Percentiles rank a stretch among this genome's conserved stretches.
phyloP scores from a whole-genome alignment of 2,888 invertebrate species.

The Cotesia congregata region DNA sequence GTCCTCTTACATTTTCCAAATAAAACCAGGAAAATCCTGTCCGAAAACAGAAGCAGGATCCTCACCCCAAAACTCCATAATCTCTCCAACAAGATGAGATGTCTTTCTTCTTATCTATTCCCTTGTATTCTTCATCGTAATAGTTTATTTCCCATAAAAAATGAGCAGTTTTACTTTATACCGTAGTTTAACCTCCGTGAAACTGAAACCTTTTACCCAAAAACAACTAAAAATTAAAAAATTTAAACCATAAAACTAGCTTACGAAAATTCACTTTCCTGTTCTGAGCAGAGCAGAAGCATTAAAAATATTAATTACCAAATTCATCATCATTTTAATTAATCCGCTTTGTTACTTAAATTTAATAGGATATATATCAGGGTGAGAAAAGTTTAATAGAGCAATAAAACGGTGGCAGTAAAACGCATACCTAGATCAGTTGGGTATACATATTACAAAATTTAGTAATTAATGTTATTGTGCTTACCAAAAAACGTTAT shows the following conservation, averaged over 20 bases:
- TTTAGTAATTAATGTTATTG: no score
- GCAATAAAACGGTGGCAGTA: no score
- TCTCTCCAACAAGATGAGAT: background rate
- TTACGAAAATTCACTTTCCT: background rate
- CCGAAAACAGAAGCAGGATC: conserved; percentile 2
- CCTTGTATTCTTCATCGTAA: background rate
- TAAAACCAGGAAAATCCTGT: background rate
- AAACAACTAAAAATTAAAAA: no score
- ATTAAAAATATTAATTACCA: background rate
- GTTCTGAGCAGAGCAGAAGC: background rate
- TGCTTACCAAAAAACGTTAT: no score
- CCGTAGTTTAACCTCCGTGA: background rate
- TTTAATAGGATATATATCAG: background rate
- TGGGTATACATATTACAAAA: no score
- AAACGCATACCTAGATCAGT: no score
- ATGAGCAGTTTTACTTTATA: no score
- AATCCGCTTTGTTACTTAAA: background rate
- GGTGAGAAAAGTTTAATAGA: no score
- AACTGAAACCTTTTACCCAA: background rate
- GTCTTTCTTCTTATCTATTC: background rate
- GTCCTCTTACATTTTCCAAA: conserved; percentile 1
- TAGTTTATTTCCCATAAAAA: background rate
- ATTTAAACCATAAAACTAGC: no score
- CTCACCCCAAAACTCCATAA: background rate
- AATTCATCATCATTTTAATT: background rate